These are phyloP conservation scores for Todiramphus chloris DNA, from an alignment of 2,113 vertebrate species.

Conservation along the genomic window DNA sequence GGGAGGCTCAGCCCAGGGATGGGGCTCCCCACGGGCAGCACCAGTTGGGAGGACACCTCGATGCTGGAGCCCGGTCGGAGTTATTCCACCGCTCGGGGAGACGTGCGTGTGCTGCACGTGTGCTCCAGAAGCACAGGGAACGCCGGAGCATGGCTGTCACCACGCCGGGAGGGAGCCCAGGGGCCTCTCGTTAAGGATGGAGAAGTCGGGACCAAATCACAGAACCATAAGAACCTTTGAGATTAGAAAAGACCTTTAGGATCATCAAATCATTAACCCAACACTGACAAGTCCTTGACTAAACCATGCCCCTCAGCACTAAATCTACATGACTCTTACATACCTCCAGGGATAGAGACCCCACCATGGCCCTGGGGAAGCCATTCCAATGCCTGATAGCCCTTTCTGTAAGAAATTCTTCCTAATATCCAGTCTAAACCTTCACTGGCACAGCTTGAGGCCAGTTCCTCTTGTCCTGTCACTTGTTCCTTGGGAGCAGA, in stretches of 20 bases:
- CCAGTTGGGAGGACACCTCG: accelerated
- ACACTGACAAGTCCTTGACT: no score
- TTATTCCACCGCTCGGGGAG: neutral
- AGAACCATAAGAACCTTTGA: neutral
- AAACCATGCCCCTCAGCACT: no score
- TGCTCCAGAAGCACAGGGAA: neutral
- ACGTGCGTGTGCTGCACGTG: neutral
- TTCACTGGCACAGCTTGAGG: no score
- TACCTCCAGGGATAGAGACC: no score
- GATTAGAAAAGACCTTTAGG: neutral
- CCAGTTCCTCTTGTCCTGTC: no score
- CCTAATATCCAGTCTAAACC: no score
- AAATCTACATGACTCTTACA: no score
- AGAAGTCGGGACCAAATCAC: no score
- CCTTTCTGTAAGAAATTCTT: no score
- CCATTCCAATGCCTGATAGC: no score
- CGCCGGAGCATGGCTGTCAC: neutral
- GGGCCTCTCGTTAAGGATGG: neutral
- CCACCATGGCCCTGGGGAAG: no score
- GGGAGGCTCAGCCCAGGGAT: accelerated
- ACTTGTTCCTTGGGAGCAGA: no score
- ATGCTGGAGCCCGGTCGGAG: neutral
- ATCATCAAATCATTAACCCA: neutral
- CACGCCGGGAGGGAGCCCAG: neutral
- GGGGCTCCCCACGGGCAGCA: neutral